Conservation (phyloP, 1,140 invertebrate genomes). For the Vollenhovia emeryi region DNA sequence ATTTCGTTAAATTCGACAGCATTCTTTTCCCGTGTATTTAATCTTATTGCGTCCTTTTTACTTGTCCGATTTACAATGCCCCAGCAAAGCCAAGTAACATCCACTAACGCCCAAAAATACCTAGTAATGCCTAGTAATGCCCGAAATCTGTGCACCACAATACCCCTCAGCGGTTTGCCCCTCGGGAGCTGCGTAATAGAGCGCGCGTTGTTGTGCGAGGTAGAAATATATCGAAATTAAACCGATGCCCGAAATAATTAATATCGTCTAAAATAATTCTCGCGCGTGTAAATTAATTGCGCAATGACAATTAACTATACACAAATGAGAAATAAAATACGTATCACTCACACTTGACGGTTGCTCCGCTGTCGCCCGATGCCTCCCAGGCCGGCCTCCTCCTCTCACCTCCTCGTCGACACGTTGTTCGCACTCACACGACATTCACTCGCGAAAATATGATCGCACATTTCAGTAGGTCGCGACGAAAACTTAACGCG, state of each 20-base stretch:
- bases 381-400: not conserved
- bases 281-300: not conserved
- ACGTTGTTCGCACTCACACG: not conserved
- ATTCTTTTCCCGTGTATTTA: too few species aligned
- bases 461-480: not conserved
- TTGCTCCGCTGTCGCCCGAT: not conserved
- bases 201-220: too few species aligned
- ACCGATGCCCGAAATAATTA: not conserved
- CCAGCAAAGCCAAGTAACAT: too few species aligned
- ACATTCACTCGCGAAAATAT: not conserved
- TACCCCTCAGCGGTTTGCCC: too few species aligned
- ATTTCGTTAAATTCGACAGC: too few species aligned
- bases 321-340: not conserved
- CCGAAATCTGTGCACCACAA: too few species aligned
- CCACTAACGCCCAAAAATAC: too few species aligned
- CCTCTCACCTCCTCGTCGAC: not conserved
- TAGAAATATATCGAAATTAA: not conserved
- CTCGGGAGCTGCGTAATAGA: too few species aligned
- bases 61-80: too few species aligned
- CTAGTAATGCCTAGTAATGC: too few species aligned
- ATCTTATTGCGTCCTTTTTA: too few species aligned
- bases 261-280: not conserved
- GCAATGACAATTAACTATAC: not conserved
- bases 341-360: not conserved
- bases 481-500: not conserved